Conservation (phyloP, 2,113 vertebrate species). For the Picathartes gymnocephalus region DNA sequence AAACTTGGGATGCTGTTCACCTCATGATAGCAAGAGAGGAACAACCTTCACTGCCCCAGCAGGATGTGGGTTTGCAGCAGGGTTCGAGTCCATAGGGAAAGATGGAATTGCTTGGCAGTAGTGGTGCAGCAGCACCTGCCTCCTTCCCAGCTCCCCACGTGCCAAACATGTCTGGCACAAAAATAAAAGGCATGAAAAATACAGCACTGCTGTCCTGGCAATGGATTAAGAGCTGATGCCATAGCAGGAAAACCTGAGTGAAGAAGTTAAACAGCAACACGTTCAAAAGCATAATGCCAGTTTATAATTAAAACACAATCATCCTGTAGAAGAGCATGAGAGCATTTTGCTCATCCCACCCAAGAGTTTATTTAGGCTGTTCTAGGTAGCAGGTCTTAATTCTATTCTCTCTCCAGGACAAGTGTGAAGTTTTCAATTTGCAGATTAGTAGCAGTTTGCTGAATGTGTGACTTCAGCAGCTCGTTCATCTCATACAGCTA, state of each 20-base stretch:
- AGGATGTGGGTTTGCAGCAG: neutral
- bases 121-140: neutral
- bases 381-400: neutral
- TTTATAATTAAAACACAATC: neutral
- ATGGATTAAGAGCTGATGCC: neutral
- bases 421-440: conserved; percentile 33
- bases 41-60: neutral
- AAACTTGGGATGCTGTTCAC: neutral
- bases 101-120: neutral
- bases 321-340: neutral
- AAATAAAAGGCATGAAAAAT: neutral
- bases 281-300: neutral
- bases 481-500: neutral
- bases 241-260: neutral
- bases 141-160: neutral
- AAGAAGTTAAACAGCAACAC: neutral
- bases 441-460: conserved; percentile 24
- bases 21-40: neutral
- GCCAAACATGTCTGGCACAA: neutral
- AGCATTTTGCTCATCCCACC: neutral
- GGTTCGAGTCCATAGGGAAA: accelerated
- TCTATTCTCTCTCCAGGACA: neutral
- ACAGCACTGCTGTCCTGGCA: neutral
- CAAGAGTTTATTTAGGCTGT: neutral
- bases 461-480: neutral